phyloP scores from a whole-genome alignment of 2,888 invertebrate species.

The Epiblema foenella region DNA sequence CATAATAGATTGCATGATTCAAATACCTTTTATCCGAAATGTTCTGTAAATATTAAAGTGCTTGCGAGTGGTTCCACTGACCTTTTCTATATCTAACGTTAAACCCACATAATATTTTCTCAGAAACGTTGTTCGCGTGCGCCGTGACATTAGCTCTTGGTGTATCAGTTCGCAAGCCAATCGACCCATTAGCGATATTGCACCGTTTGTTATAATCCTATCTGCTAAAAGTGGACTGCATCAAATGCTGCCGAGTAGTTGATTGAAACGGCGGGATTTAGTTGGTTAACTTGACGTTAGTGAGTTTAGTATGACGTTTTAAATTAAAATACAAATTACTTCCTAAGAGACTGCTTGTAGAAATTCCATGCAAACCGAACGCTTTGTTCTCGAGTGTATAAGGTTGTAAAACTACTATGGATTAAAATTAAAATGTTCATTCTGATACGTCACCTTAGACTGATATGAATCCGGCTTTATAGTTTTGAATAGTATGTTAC shows the following conservation, averaged over 20 bases:
- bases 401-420: too few relatives aligned
- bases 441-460: too few relatives aligned
- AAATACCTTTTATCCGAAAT: not conserved
- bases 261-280: constrained; percentile 30
- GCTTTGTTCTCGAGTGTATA: too few relatives aligned
- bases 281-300: constrained; percentile 13
- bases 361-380: too few relatives aligned
- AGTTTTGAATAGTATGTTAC: too few relatives aligned
- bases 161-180: constrained; percentile 26
- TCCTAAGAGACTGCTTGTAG: not conserved
- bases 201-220: constrained; percentile 42
- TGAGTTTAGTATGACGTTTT: not conserved
- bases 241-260: constrained; percentile 28
- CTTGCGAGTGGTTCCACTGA: not conserved
- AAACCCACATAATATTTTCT: not conserved
- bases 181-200: constrained; percentile 40
- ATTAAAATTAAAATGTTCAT: too few relatives aligned
- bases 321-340: not conserved
- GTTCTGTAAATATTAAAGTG: not conserved
- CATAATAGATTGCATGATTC: too few relatives aligned
- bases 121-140: not conserved
- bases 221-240: constrained; percentile 37
- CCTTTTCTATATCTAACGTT: not conserved
- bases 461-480: too few relatives aligned
- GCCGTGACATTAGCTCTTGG: not conserved